Conservation (phyloP, 23 tunicate genomes). For the Aplidium turbinatum region DNA sequence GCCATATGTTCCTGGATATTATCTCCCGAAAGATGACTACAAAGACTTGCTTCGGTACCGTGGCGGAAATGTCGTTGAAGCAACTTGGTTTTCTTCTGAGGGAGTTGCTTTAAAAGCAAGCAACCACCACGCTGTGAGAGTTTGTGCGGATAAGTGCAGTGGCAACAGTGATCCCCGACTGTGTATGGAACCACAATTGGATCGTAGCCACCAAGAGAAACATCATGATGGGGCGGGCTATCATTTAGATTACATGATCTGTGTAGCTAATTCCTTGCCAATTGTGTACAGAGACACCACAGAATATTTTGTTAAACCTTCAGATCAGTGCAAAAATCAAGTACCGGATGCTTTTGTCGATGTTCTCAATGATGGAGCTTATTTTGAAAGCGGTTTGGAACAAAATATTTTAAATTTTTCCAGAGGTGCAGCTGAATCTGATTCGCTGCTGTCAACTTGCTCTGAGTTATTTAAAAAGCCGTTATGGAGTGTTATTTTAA, state of each 20-base stretch:
- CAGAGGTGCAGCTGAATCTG: not conserved
- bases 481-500: constrained; percentile 53
- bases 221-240: constrained; percentile 19
- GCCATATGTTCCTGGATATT: constrained; percentile 53
- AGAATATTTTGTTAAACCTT: constrained; percentile 32
- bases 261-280: constrained; percentile 27
- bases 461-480: constrained; percentile 40
- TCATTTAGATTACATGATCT: constrained; percentile 45
- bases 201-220: constrained; percentile 28
- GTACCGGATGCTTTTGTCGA: constrained; percentile 7
- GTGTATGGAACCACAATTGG: constrained; percentile 38
- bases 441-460: constrained; percentile 11
- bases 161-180: constrained; percentile 11
- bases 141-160: constrained; percentile 14
- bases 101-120: constrained; percentile 51
- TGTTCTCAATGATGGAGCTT: constrained; percentile 38
- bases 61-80: constrained; percentile 65
- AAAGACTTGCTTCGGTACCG: constrained; percentile 21
- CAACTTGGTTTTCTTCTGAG: constrained; percentile 54
- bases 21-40: constrained; percentile 2
- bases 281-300: constrained; percentile 19
- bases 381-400: constrained; percentile 18
- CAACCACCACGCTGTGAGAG: constrained; percentile 28
- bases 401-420: not conserved
- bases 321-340: not conserved